These are phyloP conservation scores for Pollenia amentaria DNA, from an alignment of 2,888 invertebrate genomes.

Conservation along the genomic window DNA sequence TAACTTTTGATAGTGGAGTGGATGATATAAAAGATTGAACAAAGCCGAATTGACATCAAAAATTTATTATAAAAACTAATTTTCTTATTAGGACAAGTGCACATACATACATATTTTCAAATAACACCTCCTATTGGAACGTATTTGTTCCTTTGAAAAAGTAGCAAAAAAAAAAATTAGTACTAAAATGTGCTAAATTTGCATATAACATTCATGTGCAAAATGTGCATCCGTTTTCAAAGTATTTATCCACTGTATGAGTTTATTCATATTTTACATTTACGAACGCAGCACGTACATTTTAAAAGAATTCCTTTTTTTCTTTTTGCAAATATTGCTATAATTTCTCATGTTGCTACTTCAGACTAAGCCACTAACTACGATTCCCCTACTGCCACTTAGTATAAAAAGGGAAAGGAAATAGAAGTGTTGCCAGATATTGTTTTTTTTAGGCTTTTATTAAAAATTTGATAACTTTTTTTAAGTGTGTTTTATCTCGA, in stretches of 20 bases:
- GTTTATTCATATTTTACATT: constrained; percentile 66
- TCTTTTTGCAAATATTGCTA: constrained; percentile 49
- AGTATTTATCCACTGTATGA: constrained; percentile 70
- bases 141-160: background rate
- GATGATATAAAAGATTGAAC: no score
- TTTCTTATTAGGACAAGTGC: no score
- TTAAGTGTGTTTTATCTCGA: background rate
- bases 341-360: constrained; percentile 63
- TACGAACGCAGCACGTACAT: constrained; percentile 68
- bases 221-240: constrained; percentile 72
- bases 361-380: constrained; percentile 14
- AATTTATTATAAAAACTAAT: no score
- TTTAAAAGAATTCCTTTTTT: constrained; percentile 48
- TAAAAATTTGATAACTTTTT: background rate
- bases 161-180: constrained; percentile 9
- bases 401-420: background rate
- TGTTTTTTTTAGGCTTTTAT: no score
- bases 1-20: no score
- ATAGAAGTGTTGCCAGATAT: constrained; percentile 24
- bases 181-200: constrained; percentile 69
- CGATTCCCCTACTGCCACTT: constrained; percentile 18
- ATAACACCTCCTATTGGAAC: constrained; percentile 18
- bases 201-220: constrained; percentile 73
- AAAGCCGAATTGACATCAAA: no score
- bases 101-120: background rate